Evolutionary conservation across 2,888 invertebrate species (phyloP), one percentile per base, ranked within the genome.

Genomic region (Lepidochrysops patricia): DNA sequence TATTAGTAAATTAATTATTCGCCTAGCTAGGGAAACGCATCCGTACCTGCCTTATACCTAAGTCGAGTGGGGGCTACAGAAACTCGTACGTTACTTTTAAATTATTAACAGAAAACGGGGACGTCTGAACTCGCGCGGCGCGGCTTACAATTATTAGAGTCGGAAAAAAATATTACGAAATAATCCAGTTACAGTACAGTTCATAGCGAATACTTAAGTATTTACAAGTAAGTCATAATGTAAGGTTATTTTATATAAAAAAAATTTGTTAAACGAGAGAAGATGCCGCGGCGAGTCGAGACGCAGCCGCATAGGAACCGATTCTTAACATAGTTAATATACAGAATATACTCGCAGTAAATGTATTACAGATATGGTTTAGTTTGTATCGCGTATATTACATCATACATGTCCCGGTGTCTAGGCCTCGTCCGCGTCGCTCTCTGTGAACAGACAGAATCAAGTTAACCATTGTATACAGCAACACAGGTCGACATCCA

Each of bases 401-500:
- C n/a, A n/a, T n/a, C n/a, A n/a, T n/a, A n/a, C 73, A 75, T 64
- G 66, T 58, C 77, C 79, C 66, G 77, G 73, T 61, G 74, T 78
- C 76, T 86, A 88, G 81, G 87, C 85, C 76, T 85, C 87, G 71
- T 84, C 82, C 60, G 71, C 69, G 65, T 75, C 66, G 64, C 75
- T 73, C 72, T 77, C 70, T 84, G 57, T 66, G 54, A 72, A 68
- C 29, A 60, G 37, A 63, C 65, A 64, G 26, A 27, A 61, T 48
- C 57, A 15, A 58, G 15, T 49, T 49, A 34, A 6, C 15, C 34
- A 23, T 23, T 7, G 26, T 15, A 3, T n/a, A n/a, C n/a, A 37
- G 19, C 2, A 19, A 48, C 19, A 48, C 6, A 15, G 48, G 19
- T 19, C 7, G n/a, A n/a, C n/a, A n/a, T n/a, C n/a, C n/a, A n/a